Conservation (phyloP, 2,888 invertebrate genomes). For the Caenorhabditis sp. region DNA sequence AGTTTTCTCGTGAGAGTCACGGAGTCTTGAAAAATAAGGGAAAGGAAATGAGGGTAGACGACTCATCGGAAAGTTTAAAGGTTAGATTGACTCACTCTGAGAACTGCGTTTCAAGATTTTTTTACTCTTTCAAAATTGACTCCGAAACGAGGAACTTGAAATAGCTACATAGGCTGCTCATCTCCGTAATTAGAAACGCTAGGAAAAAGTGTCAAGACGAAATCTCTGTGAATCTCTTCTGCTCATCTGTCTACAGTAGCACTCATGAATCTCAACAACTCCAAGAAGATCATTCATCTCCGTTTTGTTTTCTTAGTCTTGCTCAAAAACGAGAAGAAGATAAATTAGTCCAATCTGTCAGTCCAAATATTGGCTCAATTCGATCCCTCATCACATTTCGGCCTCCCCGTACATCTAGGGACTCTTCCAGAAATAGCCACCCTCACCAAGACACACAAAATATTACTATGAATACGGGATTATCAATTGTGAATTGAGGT, state of each 20-base stretch:
- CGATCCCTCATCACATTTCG: not conserved
- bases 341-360: constrained; percentile 38
- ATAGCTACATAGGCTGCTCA: too few relatives aligned
- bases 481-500: not conserved
- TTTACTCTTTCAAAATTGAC: too few relatives aligned
- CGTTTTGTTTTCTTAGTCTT: not conserved
- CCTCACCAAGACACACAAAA: too few relatives aligned
- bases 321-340: not conserved
- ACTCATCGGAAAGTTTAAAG: not conserved
- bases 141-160: too few relatives aligned
- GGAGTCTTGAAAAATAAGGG: not conserved
- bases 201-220: too few relatives aligned
- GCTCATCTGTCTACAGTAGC: not conserved
- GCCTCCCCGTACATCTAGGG: not conserved
- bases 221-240: too few relatives aligned
- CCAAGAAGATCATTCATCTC: constrained; percentile 1
- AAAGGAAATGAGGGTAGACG: constrained; percentile 11
- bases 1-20: not conserved
- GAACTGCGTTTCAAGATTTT: too few relatives aligned
- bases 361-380: constrained; percentile 39
- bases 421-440: too few relatives aligned
- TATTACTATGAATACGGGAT: not conserved
- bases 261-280: not conserved
- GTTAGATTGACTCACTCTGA: not conserved
- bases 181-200: too few relatives aligned